Base-by-base conservation (phyloP, 2,888 invertebrate genomes). In the Lucinisca nassula region DNA sequence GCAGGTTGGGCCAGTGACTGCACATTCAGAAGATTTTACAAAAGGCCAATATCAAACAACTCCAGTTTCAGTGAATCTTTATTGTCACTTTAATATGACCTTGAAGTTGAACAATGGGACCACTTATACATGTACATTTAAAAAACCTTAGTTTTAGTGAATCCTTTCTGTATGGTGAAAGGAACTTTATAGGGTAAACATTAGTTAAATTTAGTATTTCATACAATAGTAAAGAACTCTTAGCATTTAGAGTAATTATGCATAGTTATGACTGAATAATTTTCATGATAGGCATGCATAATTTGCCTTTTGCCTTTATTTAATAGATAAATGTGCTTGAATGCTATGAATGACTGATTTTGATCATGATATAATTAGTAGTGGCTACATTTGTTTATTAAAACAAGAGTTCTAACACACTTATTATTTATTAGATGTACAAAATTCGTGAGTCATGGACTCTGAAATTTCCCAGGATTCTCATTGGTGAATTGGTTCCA, bases 11-110 rank as follows among this genome's bases (percentile, higher is more conserved):
- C n/a, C 12, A 72, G 38, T 10, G 72, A 72, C 38, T 72, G 72
- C 38, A 72, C 72, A 37, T 72, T 72, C 12, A 32, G 72, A 37
- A 72, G 37, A 21, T 72, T 72, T n/a, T 72, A 72, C 21, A 72
- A 72, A 37, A 72, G 72, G 30, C 72, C 72, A 72, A 24, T 72
- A 4, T 27, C 72, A 10, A 72, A 72, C 21, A 21, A 37, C 21
- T 14, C 72, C 2, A 37, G 4, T 1, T 72, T 37, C n/a, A 72
- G 72, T 37, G 21, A 72, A 14, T n/a, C n/a, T n/a, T n/a, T n/a
- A n/a, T n/a, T n/a, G n/a, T n/a, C n/a, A n/a, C n/a, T n/a, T n/a
- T n/a, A n/a, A n/a, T n/a, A n/a, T n/a, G n/a, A n/a, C n/a, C n/a
- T n/a, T n/a, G n/a, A n/a, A n/a, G n/a, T n/a, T n/a, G n/a, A n/a